These are phyloP conservation scores for Streblospio benedicti DNA, from an alignment of 1,140 invertebrate species.

Conservation along the genomic window DNA sequence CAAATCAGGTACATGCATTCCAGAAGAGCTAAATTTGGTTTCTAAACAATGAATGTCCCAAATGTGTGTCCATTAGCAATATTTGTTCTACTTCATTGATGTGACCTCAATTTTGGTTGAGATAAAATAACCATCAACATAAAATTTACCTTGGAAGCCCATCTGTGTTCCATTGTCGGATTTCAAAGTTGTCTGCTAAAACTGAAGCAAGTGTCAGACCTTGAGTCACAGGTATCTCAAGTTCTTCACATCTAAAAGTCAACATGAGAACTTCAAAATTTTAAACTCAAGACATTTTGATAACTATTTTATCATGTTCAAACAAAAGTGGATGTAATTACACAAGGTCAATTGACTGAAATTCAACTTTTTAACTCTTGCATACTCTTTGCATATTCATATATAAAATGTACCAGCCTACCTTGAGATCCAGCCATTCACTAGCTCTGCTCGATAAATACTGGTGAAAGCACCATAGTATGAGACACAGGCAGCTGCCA, in stretches of 20 bases:
- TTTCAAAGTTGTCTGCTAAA: slow-evolving; percentile 74
- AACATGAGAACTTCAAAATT: slow-evolving; percentile 15
- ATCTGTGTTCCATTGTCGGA: slow-evolving; percentile 72
- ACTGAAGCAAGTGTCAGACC: slow-evolving; percentile 59
- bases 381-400: too few species aligned
- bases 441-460: slow-evolving; percentile 35
- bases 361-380: too few species aligned
- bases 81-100: too few species aligned
- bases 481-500: slow-evolving; percentile 46
- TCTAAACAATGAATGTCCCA: too few species aligned
- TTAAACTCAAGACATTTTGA: background rate
- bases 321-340: too few species aligned
- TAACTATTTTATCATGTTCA: too few species aligned
- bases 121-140: too few species aligned
- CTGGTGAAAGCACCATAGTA: slow-evolving; percentile 49
- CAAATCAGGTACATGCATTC: too few species aligned
- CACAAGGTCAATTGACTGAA: too few species aligned
- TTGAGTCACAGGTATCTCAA: slow-evolving; percentile 43
- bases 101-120: too few species aligned
- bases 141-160: slow-evolving; percentile 76
- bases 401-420: slow-evolving; percentile 7
- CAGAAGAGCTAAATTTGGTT: too few species aligned
- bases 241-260: slow-evolving; percentile 30
- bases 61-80: too few species aligned
- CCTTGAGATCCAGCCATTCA: slow-evolving; percentile 34